Evolutionary conservation across 2,113 vertebrate species (phyloP).

Genomic region (Setophaga coronata): DNA sequence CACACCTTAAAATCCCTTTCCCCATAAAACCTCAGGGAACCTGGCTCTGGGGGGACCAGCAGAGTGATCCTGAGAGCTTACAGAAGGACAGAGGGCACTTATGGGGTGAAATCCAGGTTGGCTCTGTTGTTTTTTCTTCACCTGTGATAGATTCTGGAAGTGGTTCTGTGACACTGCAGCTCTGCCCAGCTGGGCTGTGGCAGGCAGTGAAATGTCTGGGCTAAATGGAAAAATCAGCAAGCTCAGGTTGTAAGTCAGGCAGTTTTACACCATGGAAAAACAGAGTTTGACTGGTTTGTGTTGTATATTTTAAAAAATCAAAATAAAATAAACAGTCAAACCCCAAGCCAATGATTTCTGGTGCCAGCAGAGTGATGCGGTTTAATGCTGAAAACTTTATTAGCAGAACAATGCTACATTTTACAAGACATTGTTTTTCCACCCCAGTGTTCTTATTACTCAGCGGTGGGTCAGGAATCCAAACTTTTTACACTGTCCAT

Average conservation of each 20-base stretch:
- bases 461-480: conserved; percentile 21
- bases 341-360: conserved; percentile 35
- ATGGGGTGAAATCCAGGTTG: background rate
- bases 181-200: background rate
- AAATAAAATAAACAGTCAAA: conserved; percentile 62
- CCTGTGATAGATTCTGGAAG: conserved; percentile 55
- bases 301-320: conserved; percentile 18
- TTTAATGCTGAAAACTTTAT: conserved; percentile 63
- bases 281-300: conserved; percentile 25
- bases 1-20: background rate
- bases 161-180: background rate
- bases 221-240: conserved; percentile 59
- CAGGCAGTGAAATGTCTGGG: background rate
- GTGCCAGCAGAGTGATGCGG: conserved; percentile 36
- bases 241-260: conserved; percentile 51
- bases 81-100: background rate
- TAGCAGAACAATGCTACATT: conserved; percentile 65
- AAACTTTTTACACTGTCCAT: background rate
- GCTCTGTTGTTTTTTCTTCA: conserved; percentile 11
- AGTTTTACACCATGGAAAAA: conserved; percentile 31
- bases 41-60: background rate
- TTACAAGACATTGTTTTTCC: conserved; percentile 64
- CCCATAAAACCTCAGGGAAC: rapidly evolving
- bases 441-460: conserved; percentile 36
- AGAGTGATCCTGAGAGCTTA: rapidly evolving